Evolutionary conservation across 1,140 invertebrate genomes (phyloP).

Genomic region (Tenebrio molitor): DNA sequence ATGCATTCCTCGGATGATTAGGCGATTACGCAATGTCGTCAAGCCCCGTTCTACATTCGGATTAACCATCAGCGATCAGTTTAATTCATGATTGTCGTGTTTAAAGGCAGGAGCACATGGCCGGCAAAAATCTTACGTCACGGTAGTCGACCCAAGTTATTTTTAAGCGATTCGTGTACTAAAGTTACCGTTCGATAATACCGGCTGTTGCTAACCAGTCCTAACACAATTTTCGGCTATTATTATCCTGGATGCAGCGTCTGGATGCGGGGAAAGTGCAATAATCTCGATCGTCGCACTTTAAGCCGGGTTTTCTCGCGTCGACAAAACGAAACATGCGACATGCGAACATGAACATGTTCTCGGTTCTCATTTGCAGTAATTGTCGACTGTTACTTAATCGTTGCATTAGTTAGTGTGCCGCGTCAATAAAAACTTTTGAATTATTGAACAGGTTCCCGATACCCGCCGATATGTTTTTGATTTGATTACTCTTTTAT

Average conservation of each 20-base stretch:
- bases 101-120: not conserved
- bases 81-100: constrained; percentile 1
- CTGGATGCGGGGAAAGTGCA: no score
- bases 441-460: no score
- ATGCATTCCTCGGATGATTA: constrained; percentile 1
- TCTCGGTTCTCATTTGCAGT: no score
- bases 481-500: no score
- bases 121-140: constrained; percentile 22
- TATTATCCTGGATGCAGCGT: constrained; percentile 6
- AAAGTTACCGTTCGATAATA: constrained; percentile 30
- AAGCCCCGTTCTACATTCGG: constrained; percentile 10
- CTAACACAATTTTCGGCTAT: constrained; percentile 33
- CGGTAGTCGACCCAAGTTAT: constrained; percentile 14
- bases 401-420: no score
- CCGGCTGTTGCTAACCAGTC: constrained; percentile 7
- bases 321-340: no score
- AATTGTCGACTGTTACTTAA: not conserved
- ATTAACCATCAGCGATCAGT: constrained; percentile 2
- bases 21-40: constrained; percentile 1
- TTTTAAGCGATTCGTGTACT: constrained; percentile 33
- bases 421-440: no score
- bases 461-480: no score
- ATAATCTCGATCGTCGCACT: no score
- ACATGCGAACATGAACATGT: no score
- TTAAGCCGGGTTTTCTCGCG: no score